Conservation (phyloP, 1,140 invertebrate genomes). For the Goniozus legneri region DNA sequence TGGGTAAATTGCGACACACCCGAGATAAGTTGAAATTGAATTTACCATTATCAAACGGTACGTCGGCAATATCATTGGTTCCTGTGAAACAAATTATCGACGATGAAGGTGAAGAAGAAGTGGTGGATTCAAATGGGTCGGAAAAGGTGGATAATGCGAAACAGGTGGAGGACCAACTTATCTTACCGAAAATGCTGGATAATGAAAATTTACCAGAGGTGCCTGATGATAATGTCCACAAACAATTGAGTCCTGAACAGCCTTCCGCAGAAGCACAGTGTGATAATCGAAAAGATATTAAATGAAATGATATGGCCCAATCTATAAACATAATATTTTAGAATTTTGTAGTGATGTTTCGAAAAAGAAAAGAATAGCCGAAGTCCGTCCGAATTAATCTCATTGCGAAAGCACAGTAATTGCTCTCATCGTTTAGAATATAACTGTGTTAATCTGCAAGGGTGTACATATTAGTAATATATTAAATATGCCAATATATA, state of each 20-base stretch:
- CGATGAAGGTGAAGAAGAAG: slow-evolving; percentile 17
- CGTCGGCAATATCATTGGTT: slow-evolving; percentile 12
- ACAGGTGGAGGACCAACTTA: slow-evolving; percentile 17
- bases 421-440: neutral
- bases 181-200: slow-evolving; percentile 14
- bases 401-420: slow-evolving; percentile 20
- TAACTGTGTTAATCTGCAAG: neutral
- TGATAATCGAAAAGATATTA: slow-evolving; percentile 24
- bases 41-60: slow-evolving; percentile 51
- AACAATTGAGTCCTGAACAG: slow-evolving; percentile 7
- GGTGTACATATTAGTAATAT: neutral
- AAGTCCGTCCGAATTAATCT: slow-evolving; percentile 51
- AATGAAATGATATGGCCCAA: slow-evolving; percentile 34
- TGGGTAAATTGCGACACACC: slow-evolving; percentile 73
- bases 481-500: neutral
- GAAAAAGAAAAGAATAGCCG: slow-evolving; percentile 36
- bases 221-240: slow-evolving; percentile 20
- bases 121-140: slow-evolving; percentile 9
- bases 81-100: slow-evolving; percentile 16
- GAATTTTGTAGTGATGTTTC: slow-evolving; percentile 22
- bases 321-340: slow-evolving; percentile 25
- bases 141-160: slow-evolving; percentile 11
- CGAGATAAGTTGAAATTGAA: slow-evolving; percentile 69
- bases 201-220: slow-evolving; percentile 24
- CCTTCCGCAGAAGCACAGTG: slow-evolving; percentile 28